Base-by-base conservation (phyloP, 2,797 vertebrate genomes). In the Sebastes trivittatus region DNA sequence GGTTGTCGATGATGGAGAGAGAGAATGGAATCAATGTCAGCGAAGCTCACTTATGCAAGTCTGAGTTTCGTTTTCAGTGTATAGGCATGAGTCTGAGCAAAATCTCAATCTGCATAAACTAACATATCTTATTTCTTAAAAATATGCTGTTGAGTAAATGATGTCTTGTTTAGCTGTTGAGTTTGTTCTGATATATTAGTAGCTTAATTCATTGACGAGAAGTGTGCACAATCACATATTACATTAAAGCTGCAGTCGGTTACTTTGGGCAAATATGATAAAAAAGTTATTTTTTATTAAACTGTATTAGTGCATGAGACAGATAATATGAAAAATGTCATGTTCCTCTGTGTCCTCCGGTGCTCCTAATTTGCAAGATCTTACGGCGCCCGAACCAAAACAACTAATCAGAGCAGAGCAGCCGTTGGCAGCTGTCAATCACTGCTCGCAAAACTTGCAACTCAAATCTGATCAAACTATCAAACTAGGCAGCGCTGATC, bases 11-110 rank as follows among this genome's bases (percentile, higher is more conserved):
- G 59, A 69, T 56, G 71, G n/a, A 76, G 55, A 72, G 18, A 38
- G 49, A 54, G 8, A 22, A 22, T 54, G 46, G 46, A 81, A 49
- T 79, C 46, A 36, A 5, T 71, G 76, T 71, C 78, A 64, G 68
- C 3, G 3, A 78, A 63, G 68, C 58, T 74, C 63, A 74, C 54
- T 66, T 54, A 46, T 60, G 52, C 30, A 61, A 62, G 22, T 42
- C 38, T 42, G 38, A 16, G 38, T 72, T 25, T 46, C 18, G 55
- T 75, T 58, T 30, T 69, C 10, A 55, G 8, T 22, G 63, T 76
- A 71, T n/a, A 78, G 11, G 70, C 16, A 52, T 38, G 20, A 73
- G 52, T 49, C 30, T 79, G 11, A 49, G 18, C 60, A 1, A 84
- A 72, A 36, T 71, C 56, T 82, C 36, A 23, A 23, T 23, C 23